Evolutionary conservation across 1,140 invertebrate genomes (phyloP).

Genomic region (Samia ricini): DNA sequence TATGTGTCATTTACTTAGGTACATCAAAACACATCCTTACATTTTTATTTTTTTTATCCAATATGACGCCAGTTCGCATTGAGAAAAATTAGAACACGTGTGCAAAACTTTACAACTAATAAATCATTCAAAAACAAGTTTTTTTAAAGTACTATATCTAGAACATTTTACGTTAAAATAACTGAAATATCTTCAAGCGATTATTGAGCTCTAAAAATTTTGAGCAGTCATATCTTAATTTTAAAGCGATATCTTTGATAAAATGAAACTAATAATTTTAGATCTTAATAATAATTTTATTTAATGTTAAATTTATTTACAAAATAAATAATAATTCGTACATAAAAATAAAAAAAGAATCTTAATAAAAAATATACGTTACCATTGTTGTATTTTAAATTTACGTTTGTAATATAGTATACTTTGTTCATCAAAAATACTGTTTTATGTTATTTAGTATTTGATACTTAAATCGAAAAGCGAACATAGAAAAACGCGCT

Average conservation of each 20-base stretch:
- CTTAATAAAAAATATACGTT: constrained; percentile 16
- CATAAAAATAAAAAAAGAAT: too few species aligned
- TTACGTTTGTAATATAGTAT: not conserved
- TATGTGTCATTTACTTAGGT: too few species aligned
- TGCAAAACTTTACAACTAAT: too few species aligned
- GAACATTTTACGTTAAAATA: too few species aligned
- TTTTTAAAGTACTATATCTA: too few species aligned
- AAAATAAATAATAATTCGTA: constrained; percentile 17
- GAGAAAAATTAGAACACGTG: too few species aligned
- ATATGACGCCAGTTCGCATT: too few species aligned
- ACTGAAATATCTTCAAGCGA: too few species aligned
- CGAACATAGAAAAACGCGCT: constrained; percentile 2
- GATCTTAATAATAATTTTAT: not conserved
- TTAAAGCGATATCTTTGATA: not conserved
- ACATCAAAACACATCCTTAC: too few species aligned
- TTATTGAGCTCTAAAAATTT: too few species aligned
- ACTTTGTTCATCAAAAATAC: constrained; percentile 17
- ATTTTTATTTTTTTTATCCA: too few species aligned
- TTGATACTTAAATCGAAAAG: not conserved
- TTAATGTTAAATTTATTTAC: constrained; percentile 1
- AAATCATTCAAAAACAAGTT: too few species aligned
- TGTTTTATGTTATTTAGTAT: constrained; percentile 12
- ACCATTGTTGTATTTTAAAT: constrained; percentile 9
- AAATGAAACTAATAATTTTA: not conserved
- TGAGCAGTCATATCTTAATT: not conserved